Conservation (phyloP, 2,113 vertebrate genomes). For the Irena cyanogastra region DNA sequence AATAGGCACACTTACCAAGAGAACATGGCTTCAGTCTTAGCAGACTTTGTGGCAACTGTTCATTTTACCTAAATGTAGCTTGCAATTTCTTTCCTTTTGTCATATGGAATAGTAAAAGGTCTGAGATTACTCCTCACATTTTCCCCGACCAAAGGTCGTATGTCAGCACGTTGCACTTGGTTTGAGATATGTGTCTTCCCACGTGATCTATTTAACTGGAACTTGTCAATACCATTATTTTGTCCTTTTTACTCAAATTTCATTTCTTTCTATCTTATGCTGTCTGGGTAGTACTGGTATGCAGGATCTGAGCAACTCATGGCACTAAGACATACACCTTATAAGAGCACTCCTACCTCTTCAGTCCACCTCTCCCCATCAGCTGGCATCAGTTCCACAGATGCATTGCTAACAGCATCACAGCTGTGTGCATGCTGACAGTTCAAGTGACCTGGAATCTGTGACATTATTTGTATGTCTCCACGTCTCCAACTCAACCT, state of each 20-base stretch:
- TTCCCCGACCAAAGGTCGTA: neutral
- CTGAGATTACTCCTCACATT: neutral
- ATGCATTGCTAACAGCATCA: accelerated
- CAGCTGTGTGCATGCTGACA: neutral
- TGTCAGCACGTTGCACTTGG: neutral
- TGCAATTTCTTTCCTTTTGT: neutral
- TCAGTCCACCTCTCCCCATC: neutral
- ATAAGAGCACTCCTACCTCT: neutral
- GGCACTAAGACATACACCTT: neutral
- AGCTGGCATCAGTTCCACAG: neutral
- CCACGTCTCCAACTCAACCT: neutral
- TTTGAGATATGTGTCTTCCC: neutral
- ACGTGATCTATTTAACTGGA: neutral
- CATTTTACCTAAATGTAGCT: neutral
- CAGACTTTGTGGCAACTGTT: neutral
- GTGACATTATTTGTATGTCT: neutral
- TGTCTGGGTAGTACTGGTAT: neutral
- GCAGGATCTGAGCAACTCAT: neutral
- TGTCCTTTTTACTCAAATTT: neutral
- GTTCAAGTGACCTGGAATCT: neutral
- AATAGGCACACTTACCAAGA: neutral
- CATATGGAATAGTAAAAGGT: neutral
- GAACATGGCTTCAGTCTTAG: neutral
- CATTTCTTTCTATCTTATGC: neutral
- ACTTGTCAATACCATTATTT: neutral